Evolutionary conservation across 2,113 vertebrate species (phyloP).

Genomic region (Antennarius striatus): DNA sequence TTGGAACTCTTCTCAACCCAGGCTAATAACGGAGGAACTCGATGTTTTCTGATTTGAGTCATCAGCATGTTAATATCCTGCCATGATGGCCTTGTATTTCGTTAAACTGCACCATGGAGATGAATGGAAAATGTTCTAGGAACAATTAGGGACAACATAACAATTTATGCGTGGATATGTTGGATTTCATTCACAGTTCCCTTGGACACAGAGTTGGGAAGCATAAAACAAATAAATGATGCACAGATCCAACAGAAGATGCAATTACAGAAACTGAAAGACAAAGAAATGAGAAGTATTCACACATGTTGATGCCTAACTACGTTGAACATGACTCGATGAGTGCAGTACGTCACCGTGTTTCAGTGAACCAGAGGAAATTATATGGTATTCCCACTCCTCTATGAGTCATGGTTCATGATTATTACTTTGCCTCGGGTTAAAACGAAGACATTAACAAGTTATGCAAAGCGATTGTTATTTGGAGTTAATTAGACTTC

Average conservation of each 20-base stretch:
- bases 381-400: constrained; percentile 22
- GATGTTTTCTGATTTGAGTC: constrained; percentile 31
- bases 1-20: neutral
- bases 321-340: constrained; percentile 44
- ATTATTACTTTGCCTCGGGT: constrained; percentile 34
- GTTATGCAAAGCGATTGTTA: constrained; percentile 3
- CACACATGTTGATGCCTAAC: constrained; percentile 1
- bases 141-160: constrained; percentile 50
- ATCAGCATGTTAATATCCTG: constrained; percentile 58
- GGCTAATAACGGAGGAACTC: neutral
- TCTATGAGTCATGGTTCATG: constrained; percentile 11
- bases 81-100: constrained; percentile 41
- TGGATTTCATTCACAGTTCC: constrained; percentile 40
- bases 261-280: constrained; percentile 30
- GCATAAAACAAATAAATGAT: constrained; percentile 18
- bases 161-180: constrained; percentile 43
- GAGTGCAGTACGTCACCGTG: neutral
- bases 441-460: constrained; percentile 21
- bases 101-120: constrained; percentile 26
- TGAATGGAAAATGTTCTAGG: constrained; percentile 58
- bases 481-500: constrained; percentile 34
- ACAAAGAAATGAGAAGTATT: constrained; percentile 1
- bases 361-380: constrained; percentile 32
- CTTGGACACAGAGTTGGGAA: constrained; percentile 24
- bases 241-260: constrained; percentile 16